Percentiles rank a stretch among this genome's conserved stretches.
Conservation (phyloP, 1,140 invertebrate species). For the Tenebrio molitor region DNA sequence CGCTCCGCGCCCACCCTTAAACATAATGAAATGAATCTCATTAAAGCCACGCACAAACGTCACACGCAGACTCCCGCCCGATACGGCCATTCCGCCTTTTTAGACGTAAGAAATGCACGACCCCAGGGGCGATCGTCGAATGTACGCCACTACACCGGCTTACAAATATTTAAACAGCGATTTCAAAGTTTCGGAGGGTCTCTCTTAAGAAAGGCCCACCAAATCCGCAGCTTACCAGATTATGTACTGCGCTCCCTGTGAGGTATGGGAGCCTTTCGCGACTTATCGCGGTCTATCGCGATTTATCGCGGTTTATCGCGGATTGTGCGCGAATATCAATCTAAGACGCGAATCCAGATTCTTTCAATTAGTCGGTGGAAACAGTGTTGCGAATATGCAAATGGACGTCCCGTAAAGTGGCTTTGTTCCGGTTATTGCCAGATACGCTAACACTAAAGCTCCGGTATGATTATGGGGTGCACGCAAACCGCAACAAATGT, state of each 20-base stretch:
- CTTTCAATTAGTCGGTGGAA: neutral
- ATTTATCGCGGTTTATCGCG: too few relatives aligned
- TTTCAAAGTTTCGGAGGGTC: conserved; percentile 2
- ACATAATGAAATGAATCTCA: too few relatives aligned
- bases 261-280: too few relatives aligned
- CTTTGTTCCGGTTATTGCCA: neutral
- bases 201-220: neutral
- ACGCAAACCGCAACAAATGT: conserved; percentile 4
- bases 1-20: too few relatives aligned
- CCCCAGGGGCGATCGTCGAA: neutral
- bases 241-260: conserved; percentile 5
- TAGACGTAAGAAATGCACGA: too few relatives aligned
- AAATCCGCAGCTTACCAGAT: conserved; percentile 12
- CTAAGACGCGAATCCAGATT: neutral
- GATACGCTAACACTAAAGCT: neutral
- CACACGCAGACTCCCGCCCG: too few relatives aligned
- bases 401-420: neutral
- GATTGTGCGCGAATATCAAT: too few relatives aligned
- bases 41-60: too few relatives aligned
- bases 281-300: too few relatives aligned
- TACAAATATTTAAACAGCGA: conserved; percentile 23
- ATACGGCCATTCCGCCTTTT: too few relatives aligned
- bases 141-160: neutral
- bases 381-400: neutral
- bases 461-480: neutral